Base-by-base conservation (phyloP, 2,888 invertebrate species). In the Caenorhabditis sp. region DNA sequence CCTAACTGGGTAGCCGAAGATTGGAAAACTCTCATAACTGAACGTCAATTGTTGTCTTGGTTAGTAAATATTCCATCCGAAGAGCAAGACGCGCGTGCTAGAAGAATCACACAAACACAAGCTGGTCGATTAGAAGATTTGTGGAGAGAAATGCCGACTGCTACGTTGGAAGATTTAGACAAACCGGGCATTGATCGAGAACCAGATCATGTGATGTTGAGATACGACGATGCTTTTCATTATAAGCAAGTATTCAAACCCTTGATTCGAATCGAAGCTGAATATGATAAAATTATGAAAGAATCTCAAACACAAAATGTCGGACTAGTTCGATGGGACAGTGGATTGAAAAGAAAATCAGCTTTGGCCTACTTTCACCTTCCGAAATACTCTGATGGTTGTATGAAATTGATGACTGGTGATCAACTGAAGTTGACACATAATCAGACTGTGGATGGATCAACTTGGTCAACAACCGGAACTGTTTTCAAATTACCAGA, bases 191-290 rank as follows among this genome's bases (percentile, higher is more conserved):
- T 97, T 0, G 97, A 97, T 88, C 95, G 96, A 85, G 97, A 99
- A 88, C 97, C 97, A 0, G 94, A 97, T 87, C 96, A 95, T 88
- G 94, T 94, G 23, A 86, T 90, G 26, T 88, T 91, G 12, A 73
- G 80, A 80, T 99, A 99, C 88, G 97, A 97, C 89, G 97, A 99
- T 90, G 99, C 97, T 12, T 97, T 96, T 89, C 97, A 99, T 88
- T 99, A 99, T 88, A 95, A 96, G 89, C 95, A 96, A 88, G 95
- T 97, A 71, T 97, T 99, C 90, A 95, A 95, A 0, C 97, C 99
- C 0, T 90, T 99, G 38, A 95, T 99, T 0, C 94, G 95, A 88
- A 90, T 97, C 50, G 99, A 99, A 90, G 97, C 99, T 0, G 97
- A 99, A 86, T 99, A 99, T 88, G 99, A 99, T 89, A 95, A 95